phyloP scores from a whole-genome alignment of 2,113 vertebrate genomes.

The Aramus guarauna region DNA sequence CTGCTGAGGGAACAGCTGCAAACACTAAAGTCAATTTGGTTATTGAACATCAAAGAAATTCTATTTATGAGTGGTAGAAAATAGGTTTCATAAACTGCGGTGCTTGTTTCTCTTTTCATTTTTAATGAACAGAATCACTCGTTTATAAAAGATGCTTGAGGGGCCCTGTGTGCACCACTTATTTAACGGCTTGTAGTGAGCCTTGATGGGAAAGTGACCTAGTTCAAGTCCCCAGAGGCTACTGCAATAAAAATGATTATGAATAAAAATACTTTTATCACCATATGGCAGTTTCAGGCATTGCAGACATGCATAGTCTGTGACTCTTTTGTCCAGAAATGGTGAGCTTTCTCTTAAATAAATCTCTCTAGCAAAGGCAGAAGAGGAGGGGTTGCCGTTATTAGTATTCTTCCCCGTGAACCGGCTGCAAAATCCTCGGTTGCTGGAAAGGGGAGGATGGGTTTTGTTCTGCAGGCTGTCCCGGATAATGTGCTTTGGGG shows the following conservation, averaged over 20 bases:
- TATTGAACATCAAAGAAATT: not conserved
- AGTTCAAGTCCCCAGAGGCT: slow-evolving; percentile 51
- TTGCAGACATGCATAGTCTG: not conserved
- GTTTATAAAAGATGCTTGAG: not conserved
- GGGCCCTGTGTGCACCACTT: not conserved
- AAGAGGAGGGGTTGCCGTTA: not conserved
- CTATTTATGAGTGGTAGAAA: slow-evolving; percentile 29
- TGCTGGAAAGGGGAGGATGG: not conserved
- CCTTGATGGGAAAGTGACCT: slow-evolving; percentile 62
- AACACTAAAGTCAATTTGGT: not conserved
- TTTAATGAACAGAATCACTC: not conserved
- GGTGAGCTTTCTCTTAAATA: not conserved
- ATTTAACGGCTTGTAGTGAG: slow-evolving; percentile 10
- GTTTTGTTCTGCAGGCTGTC: slow-evolving; percentile 11
- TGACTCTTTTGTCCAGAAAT: slow-evolving; percentile 15
- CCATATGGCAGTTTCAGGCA: slow-evolving; percentile 53
- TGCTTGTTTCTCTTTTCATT: not conserved
- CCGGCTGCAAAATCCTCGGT: not conserved
- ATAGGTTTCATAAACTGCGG: not conserved
- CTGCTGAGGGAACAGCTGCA: slow-evolving; percentile 11
- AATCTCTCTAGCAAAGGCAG: not conserved
- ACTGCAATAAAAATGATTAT: slow-evolving; percentile 44
- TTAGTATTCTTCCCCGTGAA: not conserved
- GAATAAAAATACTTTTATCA: slow-evolving; percentile 55
- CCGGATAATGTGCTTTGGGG: slow-evolving; percentile 11